Conservation (phyloP, 2,113 vertebrate species). For the Passer domesticus region DNA sequence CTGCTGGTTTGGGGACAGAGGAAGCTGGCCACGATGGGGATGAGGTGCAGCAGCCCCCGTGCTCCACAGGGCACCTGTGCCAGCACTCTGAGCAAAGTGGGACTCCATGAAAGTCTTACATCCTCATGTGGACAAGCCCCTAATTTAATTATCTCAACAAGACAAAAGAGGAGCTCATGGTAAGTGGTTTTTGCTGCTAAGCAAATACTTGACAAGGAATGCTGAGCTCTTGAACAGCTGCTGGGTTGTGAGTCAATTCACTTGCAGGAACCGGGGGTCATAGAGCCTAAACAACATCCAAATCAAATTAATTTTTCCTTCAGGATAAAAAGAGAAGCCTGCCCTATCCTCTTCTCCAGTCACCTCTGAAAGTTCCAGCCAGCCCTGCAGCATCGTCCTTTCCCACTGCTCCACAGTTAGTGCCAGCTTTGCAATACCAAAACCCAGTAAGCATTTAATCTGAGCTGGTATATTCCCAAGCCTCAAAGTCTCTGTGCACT, state of each 20-base stretch:
- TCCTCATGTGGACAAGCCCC: neutral
- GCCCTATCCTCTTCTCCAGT: neutral
- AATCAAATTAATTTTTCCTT: neutral
- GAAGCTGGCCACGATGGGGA: neutral
- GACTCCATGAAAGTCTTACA: neutral
- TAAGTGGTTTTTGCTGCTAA: neutral
- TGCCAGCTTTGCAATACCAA: neutral
- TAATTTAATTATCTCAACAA: neutral
- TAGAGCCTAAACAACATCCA: neutral
- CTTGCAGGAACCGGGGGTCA: neutral
- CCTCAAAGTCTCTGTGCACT: neutral
- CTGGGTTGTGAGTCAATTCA: neutral
- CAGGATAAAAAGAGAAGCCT: neutral
- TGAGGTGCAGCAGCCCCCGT: neutral
- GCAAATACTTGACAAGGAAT: neutral
- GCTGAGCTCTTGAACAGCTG: neutral
- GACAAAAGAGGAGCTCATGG: neutral
- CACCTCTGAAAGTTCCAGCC: neutral
- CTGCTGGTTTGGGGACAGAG: neutral
- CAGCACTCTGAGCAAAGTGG: neutral
- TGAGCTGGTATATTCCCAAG: neutral
- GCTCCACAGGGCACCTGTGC: neutral
- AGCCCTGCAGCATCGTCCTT: neutral
- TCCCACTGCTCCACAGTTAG: fast-evolving
- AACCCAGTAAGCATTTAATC: neutral